These are phyloP conservation scores for Hippoglossus hippoglossus DNA, from an alignment of 2,797 vertebrate species.

Conservation along the genomic window DNA sequence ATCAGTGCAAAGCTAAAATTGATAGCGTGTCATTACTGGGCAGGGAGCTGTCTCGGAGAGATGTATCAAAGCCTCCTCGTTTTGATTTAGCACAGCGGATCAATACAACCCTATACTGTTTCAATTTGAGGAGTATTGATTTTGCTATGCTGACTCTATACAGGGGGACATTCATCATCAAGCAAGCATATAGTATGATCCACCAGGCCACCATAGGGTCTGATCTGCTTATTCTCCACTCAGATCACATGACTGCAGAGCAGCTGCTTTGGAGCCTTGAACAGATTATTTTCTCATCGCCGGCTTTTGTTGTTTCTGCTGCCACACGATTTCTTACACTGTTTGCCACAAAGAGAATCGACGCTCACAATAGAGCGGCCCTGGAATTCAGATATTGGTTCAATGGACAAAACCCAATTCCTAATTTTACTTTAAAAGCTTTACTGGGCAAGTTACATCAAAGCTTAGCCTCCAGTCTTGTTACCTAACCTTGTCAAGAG, in stretches of 20 bases:
- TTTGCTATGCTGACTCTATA: conserved; percentile 91
- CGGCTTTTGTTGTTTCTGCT: conserved; percentile 19
- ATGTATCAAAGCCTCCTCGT: conserved; percentile 94
- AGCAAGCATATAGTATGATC: conserved; percentile 87
- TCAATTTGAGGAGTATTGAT: conserved; percentile 99
- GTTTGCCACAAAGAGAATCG: conserved; percentile 32
- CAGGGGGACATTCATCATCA: conserved; percentile 93
- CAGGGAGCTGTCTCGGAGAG: conserved; percentile 92
- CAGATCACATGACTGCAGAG: conserved; percentile 59
- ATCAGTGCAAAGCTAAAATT: conserved; percentile 99
- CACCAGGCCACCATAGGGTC: conserved; percentile 64
- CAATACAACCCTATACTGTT: conserved; percentile 99
- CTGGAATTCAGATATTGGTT: not conserved
- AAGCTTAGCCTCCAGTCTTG: no score
- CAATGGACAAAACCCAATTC: no score
- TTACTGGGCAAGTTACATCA: no score
- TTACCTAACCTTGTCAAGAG: no score
- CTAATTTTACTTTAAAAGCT: no score
- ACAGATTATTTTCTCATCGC: conserved; percentile 50
- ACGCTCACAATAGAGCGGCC: conserved; percentile 21
- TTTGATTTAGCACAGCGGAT: conserved; percentile 95
- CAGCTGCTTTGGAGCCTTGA: conserved; percentile 53
- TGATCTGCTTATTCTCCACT: conserved; percentile 74
- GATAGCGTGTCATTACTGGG: conserved; percentile 97
- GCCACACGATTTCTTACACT: conserved; percentile 31